Percentiles rank a stretch among this genome's conserved stretches.
Evolutionary conservation across 2,888 invertebrate species (phyloP).

Genomic region (Cerastoderma edule): DNA sequence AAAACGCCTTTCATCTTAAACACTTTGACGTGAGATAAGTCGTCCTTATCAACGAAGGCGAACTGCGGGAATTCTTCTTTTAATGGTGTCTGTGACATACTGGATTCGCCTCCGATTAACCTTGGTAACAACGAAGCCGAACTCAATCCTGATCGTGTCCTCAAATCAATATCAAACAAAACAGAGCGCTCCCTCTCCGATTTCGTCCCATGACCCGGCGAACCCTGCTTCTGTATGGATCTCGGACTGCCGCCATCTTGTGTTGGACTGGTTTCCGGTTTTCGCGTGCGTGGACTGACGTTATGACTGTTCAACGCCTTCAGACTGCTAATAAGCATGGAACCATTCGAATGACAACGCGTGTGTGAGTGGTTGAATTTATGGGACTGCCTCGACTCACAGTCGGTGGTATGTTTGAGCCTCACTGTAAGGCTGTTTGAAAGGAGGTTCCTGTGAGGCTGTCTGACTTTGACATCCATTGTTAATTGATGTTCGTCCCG

Average conservation of each 20-base stretch:
- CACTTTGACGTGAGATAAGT: slow-evolving; percentile 63
- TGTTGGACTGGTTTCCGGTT: slow-evolving; percentile 54
- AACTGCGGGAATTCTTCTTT: slow-evolving; percentile 46
- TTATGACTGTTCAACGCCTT: slow-evolving; percentile 30
- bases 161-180: slow-evolving; percentile 53
- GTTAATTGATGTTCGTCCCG: background rate
- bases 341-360: background rate
- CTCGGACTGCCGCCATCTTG: slow-evolving; percentile 59
- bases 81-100: background rate
- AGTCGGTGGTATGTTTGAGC: slow-evolving; percentile 57
- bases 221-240: slow-evolving; percentile 58
- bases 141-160: slow-evolving; percentile 54
- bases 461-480: slow-evolving; percentile 56
- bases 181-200: slow-evolving; percentile 56
- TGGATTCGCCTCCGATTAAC: slow-evolving; percentile 25
- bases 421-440: slow-evolving; percentile 66
- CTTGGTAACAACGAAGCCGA: slow-evolving; percentile 48
- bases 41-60: slow-evolving; percentile 63
- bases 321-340: background rate
- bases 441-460: slow-evolving; percentile 61
- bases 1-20: slow-evolving; percentile 67
- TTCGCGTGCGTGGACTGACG: slow-evolving; percentile 53
- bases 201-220: slow-evolving; percentile 50
- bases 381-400: slow-evolving; percentile 25
- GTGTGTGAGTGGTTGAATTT: background rate